Evolutionary conservation across 2,113 vertebrate genomes (phyloP).

Genomic region (Alethe castanea): DNA sequence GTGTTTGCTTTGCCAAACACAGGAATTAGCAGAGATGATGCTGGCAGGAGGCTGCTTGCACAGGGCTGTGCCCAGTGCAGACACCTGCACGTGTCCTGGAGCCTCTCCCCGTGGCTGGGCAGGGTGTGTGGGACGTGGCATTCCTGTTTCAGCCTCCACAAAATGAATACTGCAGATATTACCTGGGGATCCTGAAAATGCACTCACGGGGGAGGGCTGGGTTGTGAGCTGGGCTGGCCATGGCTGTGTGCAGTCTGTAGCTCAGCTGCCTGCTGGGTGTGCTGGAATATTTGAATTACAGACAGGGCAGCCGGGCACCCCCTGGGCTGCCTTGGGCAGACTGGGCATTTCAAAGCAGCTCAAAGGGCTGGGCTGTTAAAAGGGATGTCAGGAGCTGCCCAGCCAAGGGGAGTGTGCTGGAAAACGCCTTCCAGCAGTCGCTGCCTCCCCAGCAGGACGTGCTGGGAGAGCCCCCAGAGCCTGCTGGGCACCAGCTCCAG

Average conservation of each 20-base stretch:
- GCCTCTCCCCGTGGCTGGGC: accelerated
- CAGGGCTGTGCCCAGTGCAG: background rate
- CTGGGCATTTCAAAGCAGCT: background rate
- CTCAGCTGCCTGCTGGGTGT: background rate
- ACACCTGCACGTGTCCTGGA: background rate
- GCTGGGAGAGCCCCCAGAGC: background rate
- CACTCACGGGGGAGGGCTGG: background rate
- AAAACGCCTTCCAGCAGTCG: background rate
- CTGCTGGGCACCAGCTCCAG: background rate
- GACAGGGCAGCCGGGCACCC: background rate
- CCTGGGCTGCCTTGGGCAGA: background rate
- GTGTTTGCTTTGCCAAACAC: background rate
- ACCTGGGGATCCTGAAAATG: background rate
- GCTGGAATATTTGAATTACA: background rate
- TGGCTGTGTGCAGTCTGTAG: background rate
- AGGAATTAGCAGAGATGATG: background rate
- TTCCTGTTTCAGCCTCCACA: background rate
- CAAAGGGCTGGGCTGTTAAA: background rate
- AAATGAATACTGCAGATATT: background rate
- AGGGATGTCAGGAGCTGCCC: background rate
- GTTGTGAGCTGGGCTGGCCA: background rate
- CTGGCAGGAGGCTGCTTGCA: background rate
- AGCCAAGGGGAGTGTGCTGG: background rate
- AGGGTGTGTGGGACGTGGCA: background rate
- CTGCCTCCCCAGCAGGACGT: background rate